Evolutionary conservation across 2,888 invertebrate genomes (phyloP), one percentile per base, ranked within the genome.

Genomic region (Serripes groenlandicus): DNA sequence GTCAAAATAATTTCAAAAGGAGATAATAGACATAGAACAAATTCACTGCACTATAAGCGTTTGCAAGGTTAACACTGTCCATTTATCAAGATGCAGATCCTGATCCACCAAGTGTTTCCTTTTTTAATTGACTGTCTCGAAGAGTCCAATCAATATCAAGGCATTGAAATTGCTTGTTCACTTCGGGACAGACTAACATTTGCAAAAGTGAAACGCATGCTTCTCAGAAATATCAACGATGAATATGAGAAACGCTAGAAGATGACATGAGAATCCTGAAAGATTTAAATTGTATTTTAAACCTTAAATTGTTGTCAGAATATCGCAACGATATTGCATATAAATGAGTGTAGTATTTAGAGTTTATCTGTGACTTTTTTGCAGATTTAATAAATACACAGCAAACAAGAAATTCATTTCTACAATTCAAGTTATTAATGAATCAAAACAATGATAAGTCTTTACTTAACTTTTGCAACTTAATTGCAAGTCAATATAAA

Each of bases 401-500:
- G 21, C 28, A 37, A 18, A 42, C 70, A 56, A 58, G 26, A 52
- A 35, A 52, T 26, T n/a, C 49, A n/a, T 60, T 42, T 70, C 23
- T 77, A 4, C 81, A 81, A 28, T 77, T 77, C 56, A 77, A 81
- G 35, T 77, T 70, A 54, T 42, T 82, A 2, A n/a, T 75, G 18
- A 82, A 75, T 68, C 52, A 32, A 4, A 76, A 81, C 68, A 76
- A 76, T 34, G 9, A 81, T 23, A 26, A 68, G 1, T 32, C n/a
- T n/a, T 54, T 78, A 0, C 30, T 60, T 7, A 2, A 66, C 23
- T n/a, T 66, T 34, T 75, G 75, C 32, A 3, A 69, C 26, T 26
- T 34, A 11, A 2, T 78, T 34, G 4, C 69, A 18, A 23, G 1
- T 15, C 28, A 42, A 3, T 32, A 75, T 21, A 35, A 11, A 32